A percentile compares a stretch with the other conserved stretches of the same genome.
These are phyloP conservation scores for Drosophila sechellia DNA, from an alignment of 1,140 invertebrate genomes.

Conservation along the genomic window DNA sequence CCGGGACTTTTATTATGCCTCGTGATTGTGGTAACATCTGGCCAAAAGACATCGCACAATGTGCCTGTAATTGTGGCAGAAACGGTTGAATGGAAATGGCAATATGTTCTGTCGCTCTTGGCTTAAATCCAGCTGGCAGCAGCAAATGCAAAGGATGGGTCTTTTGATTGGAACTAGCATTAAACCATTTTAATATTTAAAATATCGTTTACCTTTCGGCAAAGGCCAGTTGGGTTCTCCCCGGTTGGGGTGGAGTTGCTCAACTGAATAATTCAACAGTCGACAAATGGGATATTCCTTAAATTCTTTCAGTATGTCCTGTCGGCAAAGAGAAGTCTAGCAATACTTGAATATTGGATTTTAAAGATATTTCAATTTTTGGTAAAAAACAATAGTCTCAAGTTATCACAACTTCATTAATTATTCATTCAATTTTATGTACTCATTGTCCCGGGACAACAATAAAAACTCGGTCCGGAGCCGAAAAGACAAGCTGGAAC, in stretches of 20 bases:
- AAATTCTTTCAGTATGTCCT: background rate
- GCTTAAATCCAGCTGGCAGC: constrained; percentile 36
- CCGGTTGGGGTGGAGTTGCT: background rate
- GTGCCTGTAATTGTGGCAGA: constrained; percentile 44
- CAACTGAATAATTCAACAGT: constrained; percentile 11
- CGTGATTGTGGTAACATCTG: constrained; percentile 46
- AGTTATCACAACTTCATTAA: constrained; percentile 17
- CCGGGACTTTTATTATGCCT: constrained; percentile 30
- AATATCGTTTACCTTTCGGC: constrained; percentile 34
- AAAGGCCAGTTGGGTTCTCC: background rate
- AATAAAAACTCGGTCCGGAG: constrained; percentile 15
- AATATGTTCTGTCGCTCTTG: constrained; percentile 32
- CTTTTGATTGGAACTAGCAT: constrained; percentile 19
- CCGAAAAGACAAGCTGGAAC: constrained; percentile 16
- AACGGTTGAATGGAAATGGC: constrained; percentile 31
- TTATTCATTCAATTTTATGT: constrained; percentile 44
- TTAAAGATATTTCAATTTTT: too few species aligned
- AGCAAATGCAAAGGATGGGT: constrained; percentile 9
- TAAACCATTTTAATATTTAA: constrained; percentile 55
- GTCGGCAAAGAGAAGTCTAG: too few species aligned
- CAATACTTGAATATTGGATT: too few species aligned
- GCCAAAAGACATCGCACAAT: constrained; percentile 38
- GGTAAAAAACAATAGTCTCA: too few species aligned
- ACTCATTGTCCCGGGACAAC: constrained; percentile 10
- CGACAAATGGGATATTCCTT: background rate